These are phyloP conservation scores for Drosophila melanica DNA, from an alignment of 1,140 invertebrate genomes.

Conservation along the genomic window DNA sequence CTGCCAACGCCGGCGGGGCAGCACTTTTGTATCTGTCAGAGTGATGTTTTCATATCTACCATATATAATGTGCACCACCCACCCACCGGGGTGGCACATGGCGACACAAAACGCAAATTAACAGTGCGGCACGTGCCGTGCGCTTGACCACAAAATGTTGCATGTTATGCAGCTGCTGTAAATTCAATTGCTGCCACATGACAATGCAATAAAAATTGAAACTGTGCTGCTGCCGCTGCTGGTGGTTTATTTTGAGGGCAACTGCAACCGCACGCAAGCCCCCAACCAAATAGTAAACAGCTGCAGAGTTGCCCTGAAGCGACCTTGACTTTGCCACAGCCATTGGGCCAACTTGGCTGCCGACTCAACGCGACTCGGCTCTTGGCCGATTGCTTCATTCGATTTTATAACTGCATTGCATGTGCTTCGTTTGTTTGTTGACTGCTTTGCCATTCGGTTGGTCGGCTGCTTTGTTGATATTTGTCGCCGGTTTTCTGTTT, in stretches of 20 bases:
- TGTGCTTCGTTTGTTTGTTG: slow-evolving; percentile 23
- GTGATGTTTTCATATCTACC: slow-evolving; percentile 14
- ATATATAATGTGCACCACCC: slow-evolving; percentile 5
- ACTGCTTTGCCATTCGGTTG: slow-evolving; percentile 11
- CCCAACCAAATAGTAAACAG: slow-evolving; percentile 28
- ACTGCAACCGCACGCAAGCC: slow-evolving; percentile 64
- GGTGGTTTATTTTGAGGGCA: slow-evolving; percentile 39
- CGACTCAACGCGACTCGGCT: background rate
- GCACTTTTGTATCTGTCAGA: slow-evolving; percentile 24
- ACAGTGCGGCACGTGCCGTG: slow-evolving; percentile 57
- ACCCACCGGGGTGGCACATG: slow-evolving; percentile 3
- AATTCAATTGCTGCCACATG: slow-evolving; percentile 74
- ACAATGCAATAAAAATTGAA: slow-evolving; percentile 72
- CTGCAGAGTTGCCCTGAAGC: slow-evolving; percentile 49
- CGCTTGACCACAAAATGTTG: slow-evolving; percentile 71
- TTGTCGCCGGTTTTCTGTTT: background rate
- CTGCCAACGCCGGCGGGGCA: background rate
- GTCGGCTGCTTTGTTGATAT: slow-evolving; percentile 1
- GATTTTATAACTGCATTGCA: slow-evolving; percentile 36
- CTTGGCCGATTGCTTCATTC: slow-evolving; percentile 35
- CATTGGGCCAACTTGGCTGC: slow-evolving; percentile 19
- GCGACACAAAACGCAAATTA: slow-evolving; percentile 23
- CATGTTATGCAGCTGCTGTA: slow-evolving; percentile 66
- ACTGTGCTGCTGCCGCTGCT: slow-evolving; percentile 12
- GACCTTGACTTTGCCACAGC: slow-evolving; percentile 70